Conservation (phyloP, 2,888 invertebrate genomes). For the Apantesis nais region DNA sequence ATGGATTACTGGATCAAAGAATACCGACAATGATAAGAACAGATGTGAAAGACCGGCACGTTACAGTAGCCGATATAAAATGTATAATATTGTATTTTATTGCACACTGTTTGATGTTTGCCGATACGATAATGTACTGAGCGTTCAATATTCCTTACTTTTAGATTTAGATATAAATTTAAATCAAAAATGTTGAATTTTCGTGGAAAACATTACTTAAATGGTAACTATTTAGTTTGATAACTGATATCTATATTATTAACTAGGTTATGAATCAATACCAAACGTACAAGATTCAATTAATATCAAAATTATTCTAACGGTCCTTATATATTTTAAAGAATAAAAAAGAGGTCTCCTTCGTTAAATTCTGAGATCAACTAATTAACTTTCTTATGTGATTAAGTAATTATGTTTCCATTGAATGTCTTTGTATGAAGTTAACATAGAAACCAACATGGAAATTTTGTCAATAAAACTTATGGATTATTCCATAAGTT, state of each 20-base stretch:
- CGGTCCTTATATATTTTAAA: background rate
- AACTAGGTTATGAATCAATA: conserved; percentile 8
- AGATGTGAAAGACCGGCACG: conserved; percentile 68
- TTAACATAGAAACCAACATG: background rate
- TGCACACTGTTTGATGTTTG: conserved; percentile 61
- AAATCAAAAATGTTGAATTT: conserved; percentile 14
- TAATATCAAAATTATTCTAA: background rate
- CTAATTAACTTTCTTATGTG: background rate
- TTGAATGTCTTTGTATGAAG: background rate
- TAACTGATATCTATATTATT: conserved; percentile 10
- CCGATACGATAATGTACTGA: conserved; percentile 52
- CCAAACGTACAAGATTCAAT: background rate
- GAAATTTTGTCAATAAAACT: no score
- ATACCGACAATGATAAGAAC: conserved; percentile 60
- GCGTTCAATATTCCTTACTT: conserved; percentile 21
- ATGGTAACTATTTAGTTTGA: conserved; percentile 8
- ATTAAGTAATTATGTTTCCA: background rate
- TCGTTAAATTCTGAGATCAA: background rate
- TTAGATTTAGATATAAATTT: conserved; percentile 18
- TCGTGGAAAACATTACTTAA: conserved; percentile 19
- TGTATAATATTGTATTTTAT: conserved; percentile 62
- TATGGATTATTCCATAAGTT: no score
- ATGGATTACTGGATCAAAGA: conserved; percentile 70
- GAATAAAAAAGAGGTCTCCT: background rate
- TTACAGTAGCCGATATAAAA: conserved; percentile 68